Base-by-base conservation (phyloP, 2,797 vertebrate genomes). In the Cossypha heuglini region DNA sequence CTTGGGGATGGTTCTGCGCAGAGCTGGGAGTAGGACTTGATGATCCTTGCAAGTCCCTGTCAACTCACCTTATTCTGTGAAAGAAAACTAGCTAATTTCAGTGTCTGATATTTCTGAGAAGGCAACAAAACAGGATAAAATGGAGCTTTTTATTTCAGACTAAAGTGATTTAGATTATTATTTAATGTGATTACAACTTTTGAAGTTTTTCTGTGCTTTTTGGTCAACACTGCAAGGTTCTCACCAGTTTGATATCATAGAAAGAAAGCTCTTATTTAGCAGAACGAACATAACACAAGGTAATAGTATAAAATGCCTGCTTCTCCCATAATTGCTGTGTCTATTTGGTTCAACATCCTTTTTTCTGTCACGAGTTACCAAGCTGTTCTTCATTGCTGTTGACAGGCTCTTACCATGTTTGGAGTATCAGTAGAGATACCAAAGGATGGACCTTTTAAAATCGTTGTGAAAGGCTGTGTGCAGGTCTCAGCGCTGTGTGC, bases 401-500 rank as follows among this genome's bases (percentile, higher is more conserved):
- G 24, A 5, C 19, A 46, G 0, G 0, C 19, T 78, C 9, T 21
- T 2, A 1, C 15, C 26, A 7, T 74, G 7, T 45, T 51, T 75
- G 37, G 26, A 38, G 7, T 58, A 58, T 83, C 28, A 40, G 24
- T 29, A 43, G 52, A 49, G 42, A 24, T 80, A n/a, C 5, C 2
- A 2, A 64, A 45, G 46, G 24, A 16, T 58, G 51, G 37, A n/a
- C 19, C 24, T 73, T 64, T 64, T 3, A 8, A 79, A 54, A 33
- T 52, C 0, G 0, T 9, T 0, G 0, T 69, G 20, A 86, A 76
- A 37, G 17, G 17, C 52, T 14, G 1, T 0, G 0, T 37, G 22
- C 20, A 9, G 18, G 19, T 69, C 51, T 88, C 13, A 38, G 74
- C 9, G 0, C 16, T 38, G 16, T 25, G 11, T 58, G 38, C 33